Evolutionary conservation across 2,797 vertebrate species (phyloP).

Genomic region (Adelosebastes latens): DNA sequence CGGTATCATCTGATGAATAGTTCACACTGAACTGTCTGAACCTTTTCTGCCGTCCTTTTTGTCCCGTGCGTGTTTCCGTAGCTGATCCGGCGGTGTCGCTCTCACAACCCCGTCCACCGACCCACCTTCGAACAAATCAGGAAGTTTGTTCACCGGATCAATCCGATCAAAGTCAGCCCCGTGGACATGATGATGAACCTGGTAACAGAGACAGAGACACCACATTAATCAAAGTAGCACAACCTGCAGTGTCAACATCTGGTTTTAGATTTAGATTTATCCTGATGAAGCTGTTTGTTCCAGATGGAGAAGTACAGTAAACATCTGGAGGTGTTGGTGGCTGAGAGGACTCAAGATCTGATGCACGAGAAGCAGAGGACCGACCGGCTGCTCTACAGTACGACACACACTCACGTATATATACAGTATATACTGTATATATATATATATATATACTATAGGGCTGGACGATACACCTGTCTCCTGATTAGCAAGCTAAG

Average conservation of each 20-base stretch:
- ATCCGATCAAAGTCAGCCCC: constrained; percentile 89
- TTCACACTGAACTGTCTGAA: not conserved
- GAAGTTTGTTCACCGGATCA: constrained; percentile 89
- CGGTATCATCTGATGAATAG: no score
- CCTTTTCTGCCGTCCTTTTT: not conserved
- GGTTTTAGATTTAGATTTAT: not conserved
- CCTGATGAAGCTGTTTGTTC: not conserved
- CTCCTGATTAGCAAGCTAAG: no score
- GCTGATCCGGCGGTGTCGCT: constrained; percentile 87
- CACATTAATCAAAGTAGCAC: no score
- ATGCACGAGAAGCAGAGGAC: constrained; percentile 91
- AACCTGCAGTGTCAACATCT: no score
- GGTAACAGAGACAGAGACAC: constrained; percentile 57
- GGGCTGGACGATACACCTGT: no score
- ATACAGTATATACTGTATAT: no score
- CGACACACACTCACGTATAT: no score
- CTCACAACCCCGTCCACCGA: constrained; percentile 84
- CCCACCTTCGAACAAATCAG: constrained; percentile 88
- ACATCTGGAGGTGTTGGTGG: constrained; percentile 89
- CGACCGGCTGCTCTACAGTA: constrained; percentile 85
- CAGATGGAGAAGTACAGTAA: constrained; percentile 94
- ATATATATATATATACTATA: no score
- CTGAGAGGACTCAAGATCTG: constrained; percentile 89
- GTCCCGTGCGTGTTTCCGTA: constrained; percentile 36
- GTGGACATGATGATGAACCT: constrained; percentile 92